Evolutionary conservation across 2,888 invertebrate genomes (phyloP).

Genomic region (Pharmacophagus antenor): DNA sequence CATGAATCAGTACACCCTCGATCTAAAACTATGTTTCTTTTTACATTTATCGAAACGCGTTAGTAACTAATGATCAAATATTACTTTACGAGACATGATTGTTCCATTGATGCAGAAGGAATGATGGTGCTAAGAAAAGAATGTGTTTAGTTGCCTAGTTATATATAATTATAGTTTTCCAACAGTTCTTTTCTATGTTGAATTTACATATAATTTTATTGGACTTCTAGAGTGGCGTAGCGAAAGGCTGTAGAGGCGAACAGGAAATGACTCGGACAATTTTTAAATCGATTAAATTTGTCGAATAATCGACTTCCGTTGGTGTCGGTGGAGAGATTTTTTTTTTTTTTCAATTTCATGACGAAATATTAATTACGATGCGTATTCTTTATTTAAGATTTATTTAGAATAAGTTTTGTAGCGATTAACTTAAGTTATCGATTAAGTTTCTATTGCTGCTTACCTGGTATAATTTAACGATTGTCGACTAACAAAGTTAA

Average conservation of each 20-base stretch:
- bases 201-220: no score
- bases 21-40: background rate
- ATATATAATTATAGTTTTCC: conserved; percentile 8
- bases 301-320: no score
- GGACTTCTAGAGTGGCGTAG: no score
- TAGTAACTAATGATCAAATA: background rate
- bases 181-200: background rate
- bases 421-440: conserved; percentile 30
- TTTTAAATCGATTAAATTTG: no score
- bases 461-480: conserved; percentile 19
- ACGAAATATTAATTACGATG: conserved; percentile 5
- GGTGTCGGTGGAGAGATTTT: no score
- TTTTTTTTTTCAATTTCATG: background rate
- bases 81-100: conserved; percentile 2
- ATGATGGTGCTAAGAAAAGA: conserved; percentile 26
- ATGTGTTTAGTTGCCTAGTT: conserved; percentile 21
- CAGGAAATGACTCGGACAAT: no score
- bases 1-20: conserved; percentile 28
- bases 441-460: conserved; percentile 29
- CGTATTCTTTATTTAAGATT: conserved; percentile 11
- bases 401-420: conserved; percentile 25
- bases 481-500: no score
- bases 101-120: conserved; percentile 13
- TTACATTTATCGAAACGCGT: background rate
- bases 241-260: no score